These are phyloP conservation scores for Atlantisia rogersi DNA, from an alignment of 2,113 vertebrate species.

Conservation along the genomic window DNA sequence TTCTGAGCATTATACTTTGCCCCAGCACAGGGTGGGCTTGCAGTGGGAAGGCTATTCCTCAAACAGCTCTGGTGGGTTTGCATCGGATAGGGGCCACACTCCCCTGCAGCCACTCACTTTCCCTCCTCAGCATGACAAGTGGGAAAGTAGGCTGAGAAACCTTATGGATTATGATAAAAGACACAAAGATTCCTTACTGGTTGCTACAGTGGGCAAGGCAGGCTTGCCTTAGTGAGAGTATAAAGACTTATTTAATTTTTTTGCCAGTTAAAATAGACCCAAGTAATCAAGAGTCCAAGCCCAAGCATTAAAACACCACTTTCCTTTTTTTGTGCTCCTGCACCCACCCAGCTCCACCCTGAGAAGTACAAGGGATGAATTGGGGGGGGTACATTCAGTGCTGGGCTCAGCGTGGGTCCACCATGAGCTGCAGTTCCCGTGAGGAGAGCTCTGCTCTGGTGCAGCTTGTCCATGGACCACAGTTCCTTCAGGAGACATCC, in stretches of 20 bases:
- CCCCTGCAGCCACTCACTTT: background rate
- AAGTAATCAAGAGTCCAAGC: background rate
- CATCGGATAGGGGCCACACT: background rate
- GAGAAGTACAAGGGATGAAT: fast-evolving
- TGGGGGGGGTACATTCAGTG: no score
- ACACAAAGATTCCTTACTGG: background rate
- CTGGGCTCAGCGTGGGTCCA: background rate
- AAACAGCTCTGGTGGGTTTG: no score
- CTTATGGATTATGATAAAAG: background rate
- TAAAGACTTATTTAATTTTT: background rate
- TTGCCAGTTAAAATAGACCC: background rate
- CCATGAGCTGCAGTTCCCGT: fast-evolving
- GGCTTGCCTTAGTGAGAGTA: background rate
- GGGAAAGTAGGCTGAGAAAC: background rate
- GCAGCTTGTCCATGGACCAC: background rate
- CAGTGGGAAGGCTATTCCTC: background rate
- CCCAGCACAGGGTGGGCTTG: background rate
- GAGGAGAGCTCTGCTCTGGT: background rate
- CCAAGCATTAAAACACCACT: fast-evolving
- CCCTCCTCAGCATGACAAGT: fast-evolving
- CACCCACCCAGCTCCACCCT: background rate
- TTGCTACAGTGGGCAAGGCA: background rate
- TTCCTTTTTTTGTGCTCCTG: background rate
- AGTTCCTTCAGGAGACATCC: fast-evolving
- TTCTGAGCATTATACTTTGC: background rate